phyloP scores from a whole-genome alignment of 1,140 invertebrate species.

The Protaetia brevitarsis region DNA sequence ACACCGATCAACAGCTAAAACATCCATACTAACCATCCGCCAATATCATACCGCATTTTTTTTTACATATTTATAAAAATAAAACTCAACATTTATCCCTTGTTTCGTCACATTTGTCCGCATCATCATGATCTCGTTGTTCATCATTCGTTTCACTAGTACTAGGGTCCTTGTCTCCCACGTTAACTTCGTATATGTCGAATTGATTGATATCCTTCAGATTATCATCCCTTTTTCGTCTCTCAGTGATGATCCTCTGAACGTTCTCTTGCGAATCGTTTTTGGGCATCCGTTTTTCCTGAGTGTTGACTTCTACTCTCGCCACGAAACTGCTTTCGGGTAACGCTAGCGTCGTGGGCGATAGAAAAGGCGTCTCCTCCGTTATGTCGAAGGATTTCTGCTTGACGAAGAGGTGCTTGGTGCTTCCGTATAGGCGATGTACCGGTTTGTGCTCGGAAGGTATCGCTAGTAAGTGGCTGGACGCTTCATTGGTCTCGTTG shows the following conservation, averaged over 20 bases:
- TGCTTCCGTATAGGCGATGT: conserved; percentile 48
- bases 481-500: conserved; percentile 31
- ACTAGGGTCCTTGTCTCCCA: conserved; percentile 3
- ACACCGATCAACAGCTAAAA: too few relatives aligned
- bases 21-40: not conserved
- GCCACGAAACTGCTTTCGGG: conserved; percentile 24
- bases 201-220: conserved; percentile 42
- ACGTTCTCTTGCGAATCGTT: conserved; percentile 47
- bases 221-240: conserved; percentile 44
- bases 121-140: not conserved
- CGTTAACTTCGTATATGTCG: conserved; percentile 44
- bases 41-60: not conserved
- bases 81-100: conserved; percentile 15
- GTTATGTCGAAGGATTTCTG: conserved; percentile 42
- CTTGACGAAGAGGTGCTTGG: conserved; percentile 47
- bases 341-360: conserved; percentile 21
- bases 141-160: conserved; percentile 24
- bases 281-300: conserved; percentile 28
- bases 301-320: conserved; percentile 22
- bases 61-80: conserved; percentile 8
- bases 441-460: conserved; percentile 39
- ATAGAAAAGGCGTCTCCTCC: conserved; percentile 44
- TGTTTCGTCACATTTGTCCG: not conserved
- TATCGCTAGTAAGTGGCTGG: conserved; percentile 34
- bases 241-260: conserved; percentile 45